Conservation (phyloP, 2,797 vertebrate species). For the Sebastiscus tertius region DNA sequence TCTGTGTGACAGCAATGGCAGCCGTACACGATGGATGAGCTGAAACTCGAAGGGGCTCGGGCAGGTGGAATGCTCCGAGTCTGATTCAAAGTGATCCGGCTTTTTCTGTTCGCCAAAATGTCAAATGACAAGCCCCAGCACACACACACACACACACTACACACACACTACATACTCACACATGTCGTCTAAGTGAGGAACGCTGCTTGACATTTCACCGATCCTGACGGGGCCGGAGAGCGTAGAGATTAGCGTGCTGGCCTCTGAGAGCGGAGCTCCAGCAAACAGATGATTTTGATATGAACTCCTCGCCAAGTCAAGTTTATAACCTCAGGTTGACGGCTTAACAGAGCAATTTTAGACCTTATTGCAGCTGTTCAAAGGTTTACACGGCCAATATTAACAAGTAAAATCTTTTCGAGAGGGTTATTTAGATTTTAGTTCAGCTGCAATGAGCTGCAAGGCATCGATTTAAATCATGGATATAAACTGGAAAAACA, state of each 20-base stretch:
- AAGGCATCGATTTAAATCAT: neutral
- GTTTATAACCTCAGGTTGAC: constrained; percentile 42
- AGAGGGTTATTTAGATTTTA: neutral
- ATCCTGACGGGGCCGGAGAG: constrained; percentile 29
- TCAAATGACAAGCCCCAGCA: constrained; percentile 38
- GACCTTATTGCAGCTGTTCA: constrained; percentile 22
- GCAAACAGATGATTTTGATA: constrained; percentile 53
- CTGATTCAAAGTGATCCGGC: constrained; percentile 48
- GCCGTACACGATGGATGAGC: constrained; percentile 1
- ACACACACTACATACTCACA: constrained; percentile 11
- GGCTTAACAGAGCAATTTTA: constrained; percentile 31
- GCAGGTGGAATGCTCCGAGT: constrained; percentile 47
- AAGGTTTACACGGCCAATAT: constrained; percentile 14
- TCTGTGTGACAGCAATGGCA: constrained; percentile 28
- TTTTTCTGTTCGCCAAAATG: constrained; percentile 54
- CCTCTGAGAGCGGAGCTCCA: constrained; percentile 8
- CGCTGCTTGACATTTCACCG: constrained; percentile 50
- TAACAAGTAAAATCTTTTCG: neutral
- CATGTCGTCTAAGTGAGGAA: neutral
- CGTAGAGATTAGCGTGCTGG: constrained; percentile 30
- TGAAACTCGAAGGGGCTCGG: neutral
- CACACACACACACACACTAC: neutral
- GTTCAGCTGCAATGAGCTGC: neutral
- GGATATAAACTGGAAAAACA: neutral
- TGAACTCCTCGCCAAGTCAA: constrained; percentile 35